Percentiles rank a stretch among this genome's conserved stretches.
Evolutionary conservation across 2,113 vertebrate genomes (phyloP).

Genomic region (Solenodon paradoxus): DNA sequence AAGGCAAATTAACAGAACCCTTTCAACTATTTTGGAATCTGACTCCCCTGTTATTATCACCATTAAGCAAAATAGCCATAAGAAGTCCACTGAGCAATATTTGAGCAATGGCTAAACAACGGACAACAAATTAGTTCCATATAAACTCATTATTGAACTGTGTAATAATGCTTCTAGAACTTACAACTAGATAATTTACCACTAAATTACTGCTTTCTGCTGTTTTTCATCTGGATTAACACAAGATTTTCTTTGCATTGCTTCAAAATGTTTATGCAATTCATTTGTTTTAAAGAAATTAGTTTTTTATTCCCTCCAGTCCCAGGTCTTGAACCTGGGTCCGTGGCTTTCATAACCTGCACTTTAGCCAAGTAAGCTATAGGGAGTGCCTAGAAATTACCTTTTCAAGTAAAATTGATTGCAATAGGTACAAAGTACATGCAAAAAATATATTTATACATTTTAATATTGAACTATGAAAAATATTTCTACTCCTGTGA

Average conservation of each 20-base stretch:
- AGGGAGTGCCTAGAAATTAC: slow-evolving; percentile 7
- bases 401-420: slow-evolving; percentile 24
- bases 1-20: slow-evolving; percentile 38
- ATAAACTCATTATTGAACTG: slow-evolving; percentile 27
- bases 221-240: slow-evolving; percentile 11
- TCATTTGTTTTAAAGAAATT: slow-evolving; percentile 12
- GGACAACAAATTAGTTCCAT: slow-evolving; percentile 32
- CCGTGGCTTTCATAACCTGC: no score
- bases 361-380: no score
- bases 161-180: not conserved
- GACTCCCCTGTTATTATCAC: not conserved
- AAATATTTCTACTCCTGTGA: not conserved
- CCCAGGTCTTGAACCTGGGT: not conserved
- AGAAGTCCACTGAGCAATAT: slow-evolving; percentile 6
- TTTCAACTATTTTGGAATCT: slow-evolving; percentile 27
- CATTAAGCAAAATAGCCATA: not conserved
- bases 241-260: not conserved
- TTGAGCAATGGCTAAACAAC: not conserved
- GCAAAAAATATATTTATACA: not conserved
- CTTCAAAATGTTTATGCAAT: slow-evolving; percentile 9
- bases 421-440: not conserved
- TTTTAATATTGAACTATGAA: not conserved
- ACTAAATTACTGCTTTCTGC: not conserved
- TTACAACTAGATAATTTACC: not conserved
- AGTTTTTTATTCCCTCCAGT: no score